Conservation (phyloP, 35 echinoderm and acorn worm genomes). For the Stichopus chloronotus region DNA sequence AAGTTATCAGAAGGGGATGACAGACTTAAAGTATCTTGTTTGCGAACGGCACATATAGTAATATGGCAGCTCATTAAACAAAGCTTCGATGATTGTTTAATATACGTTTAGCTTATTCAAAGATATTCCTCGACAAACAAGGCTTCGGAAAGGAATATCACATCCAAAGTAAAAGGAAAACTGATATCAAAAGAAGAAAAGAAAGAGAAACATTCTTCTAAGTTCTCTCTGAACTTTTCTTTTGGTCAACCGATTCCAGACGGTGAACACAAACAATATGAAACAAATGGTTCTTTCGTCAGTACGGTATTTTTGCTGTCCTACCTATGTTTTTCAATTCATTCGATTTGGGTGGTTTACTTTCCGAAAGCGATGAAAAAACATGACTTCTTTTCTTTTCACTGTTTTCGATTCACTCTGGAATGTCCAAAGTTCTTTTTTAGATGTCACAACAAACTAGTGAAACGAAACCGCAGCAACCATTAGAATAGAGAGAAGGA, state of each 20-base stretch:
- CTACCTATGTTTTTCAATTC: too few relatives aligned
- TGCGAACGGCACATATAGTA: conserved; percentile 33
- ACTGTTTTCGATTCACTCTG: not conserved
- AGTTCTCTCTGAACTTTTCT: not conserved
- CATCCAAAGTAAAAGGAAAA: not conserved
- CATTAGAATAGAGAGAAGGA: not conserved
- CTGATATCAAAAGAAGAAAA: not conserved
- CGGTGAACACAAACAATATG: too few relatives aligned
- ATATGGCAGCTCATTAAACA: conserved; percentile 38
- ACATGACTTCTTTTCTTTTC: too few relatives aligned
- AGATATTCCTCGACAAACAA: not conserved
- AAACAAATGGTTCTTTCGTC: too few relatives aligned
- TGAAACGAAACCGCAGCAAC: not conserved
- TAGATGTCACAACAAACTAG: not conserved
- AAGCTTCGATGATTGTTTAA: conserved; percentile 18
- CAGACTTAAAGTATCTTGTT: not conserved
- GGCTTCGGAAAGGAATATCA: not conserved
- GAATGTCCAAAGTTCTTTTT: not conserved
- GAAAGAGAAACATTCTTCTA: not conserved
- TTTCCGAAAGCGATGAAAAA: too few relatives aligned
- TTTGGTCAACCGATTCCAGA: too few relatives aligned
- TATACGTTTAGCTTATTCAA: conserved; percentile 41
- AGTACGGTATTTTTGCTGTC: too few relatives aligned
- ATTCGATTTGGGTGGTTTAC: too few relatives aligned
- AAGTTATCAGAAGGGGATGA: not conserved